Conservation (phyloP, 2,113 vertebrate genomes). For the Tachysurus fulvidraco region DNA sequence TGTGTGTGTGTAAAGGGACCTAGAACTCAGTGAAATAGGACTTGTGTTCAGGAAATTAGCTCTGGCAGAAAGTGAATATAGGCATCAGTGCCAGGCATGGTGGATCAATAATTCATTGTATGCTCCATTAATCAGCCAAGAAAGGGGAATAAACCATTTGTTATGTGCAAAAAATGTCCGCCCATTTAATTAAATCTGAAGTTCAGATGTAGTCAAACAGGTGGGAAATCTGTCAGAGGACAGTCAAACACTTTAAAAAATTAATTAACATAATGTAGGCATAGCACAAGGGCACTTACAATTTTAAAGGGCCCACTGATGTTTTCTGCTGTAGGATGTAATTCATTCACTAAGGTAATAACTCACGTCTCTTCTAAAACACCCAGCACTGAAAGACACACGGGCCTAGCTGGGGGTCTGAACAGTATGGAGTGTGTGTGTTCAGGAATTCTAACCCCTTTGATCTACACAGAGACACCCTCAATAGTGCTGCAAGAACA, state of each 20-base stretch:
- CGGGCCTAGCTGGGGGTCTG: slow-evolving; percentile 29
- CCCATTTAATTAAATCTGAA: slow-evolving; percentile 80
- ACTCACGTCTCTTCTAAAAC: slow-evolving; percentile 55
- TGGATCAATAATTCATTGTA: slow-evolving; percentile 77
- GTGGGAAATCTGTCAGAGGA: slow-evolving; percentile 66
- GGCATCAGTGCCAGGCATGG: slow-evolving; percentile 53
- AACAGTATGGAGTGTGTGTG: background rate
- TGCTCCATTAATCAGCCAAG: slow-evolving; percentile 66
- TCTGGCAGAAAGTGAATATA: slow-evolving; percentile 59
- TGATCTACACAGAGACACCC: slow-evolving; percentile 19
- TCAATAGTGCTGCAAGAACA: background rate
- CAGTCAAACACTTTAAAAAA: slow-evolving; percentile 60
- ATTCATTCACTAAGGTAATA: slow-evolving; percentile 58
- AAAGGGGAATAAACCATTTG: slow-evolving; percentile 67
- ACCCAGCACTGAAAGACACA: slow-evolving; percentile 28
- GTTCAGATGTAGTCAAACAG: slow-evolving; percentile 56
- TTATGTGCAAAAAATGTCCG: slow-evolving; percentile 70
- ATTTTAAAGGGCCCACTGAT: slow-evolving; percentile 63
- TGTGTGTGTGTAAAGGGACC: slow-evolving; percentile 5
- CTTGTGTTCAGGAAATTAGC: slow-evolving; percentile 30
- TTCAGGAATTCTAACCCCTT: slow-evolving; percentile 22
- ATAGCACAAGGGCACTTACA: slow-evolving; percentile 68
- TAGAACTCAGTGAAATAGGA: slow-evolving; percentile 9
- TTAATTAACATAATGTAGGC: slow-evolving; percentile 76
- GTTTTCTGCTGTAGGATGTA: slow-evolving; percentile 48